Percentiles rank a stretch among this genome's conserved stretches.
Conservation (phyloP, 2,113 vertebrate genomes). For the Megalops atlanticus region DNA sequence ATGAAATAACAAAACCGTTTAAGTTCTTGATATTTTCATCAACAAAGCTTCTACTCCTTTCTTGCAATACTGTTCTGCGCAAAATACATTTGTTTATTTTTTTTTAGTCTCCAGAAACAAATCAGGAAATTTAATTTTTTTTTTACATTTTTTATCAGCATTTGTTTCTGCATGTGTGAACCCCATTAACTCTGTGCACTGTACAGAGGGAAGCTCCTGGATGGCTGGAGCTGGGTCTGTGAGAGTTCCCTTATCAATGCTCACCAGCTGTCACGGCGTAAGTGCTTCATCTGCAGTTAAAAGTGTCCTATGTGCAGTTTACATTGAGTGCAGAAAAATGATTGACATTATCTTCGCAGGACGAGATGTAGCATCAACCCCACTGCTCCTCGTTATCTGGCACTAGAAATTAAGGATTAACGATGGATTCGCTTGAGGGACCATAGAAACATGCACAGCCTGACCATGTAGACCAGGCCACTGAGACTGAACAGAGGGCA, state of each 20-base stretch:
- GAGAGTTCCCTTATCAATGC: constrained; percentile 41
- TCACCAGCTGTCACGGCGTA: constrained; percentile 33
- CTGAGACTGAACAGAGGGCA: background rate
- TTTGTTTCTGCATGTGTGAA: background rate
- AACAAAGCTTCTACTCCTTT: background rate
- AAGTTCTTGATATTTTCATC: background rate
- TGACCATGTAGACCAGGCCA: constrained; percentile 14
- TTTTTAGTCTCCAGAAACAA: background rate
- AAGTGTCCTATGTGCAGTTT: constrained; percentile 23
- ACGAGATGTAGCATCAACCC: constrained; percentile 33
- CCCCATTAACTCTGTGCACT: background rate
- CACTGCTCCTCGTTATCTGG: constrained; percentile 41
- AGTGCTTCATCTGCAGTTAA: constrained; percentile 36
- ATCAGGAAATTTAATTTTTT: background rate
- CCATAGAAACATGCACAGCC: constrained; percentile 12
- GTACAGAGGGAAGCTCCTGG: background rate
- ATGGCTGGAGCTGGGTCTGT: background rate
- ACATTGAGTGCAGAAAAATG: constrained; percentile 37
- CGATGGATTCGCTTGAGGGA: constrained; percentile 39
- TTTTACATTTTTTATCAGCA: background rate
- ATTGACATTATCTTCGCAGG: constrained; percentile 48
- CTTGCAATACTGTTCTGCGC: background rate
- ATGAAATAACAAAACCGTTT: background rate
- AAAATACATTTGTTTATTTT: background rate
- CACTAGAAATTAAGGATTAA: constrained; percentile 12